Conservation (phyloP, 2,113 vertebrate species). For the Chamaetylas fuelleborni region DNA sequence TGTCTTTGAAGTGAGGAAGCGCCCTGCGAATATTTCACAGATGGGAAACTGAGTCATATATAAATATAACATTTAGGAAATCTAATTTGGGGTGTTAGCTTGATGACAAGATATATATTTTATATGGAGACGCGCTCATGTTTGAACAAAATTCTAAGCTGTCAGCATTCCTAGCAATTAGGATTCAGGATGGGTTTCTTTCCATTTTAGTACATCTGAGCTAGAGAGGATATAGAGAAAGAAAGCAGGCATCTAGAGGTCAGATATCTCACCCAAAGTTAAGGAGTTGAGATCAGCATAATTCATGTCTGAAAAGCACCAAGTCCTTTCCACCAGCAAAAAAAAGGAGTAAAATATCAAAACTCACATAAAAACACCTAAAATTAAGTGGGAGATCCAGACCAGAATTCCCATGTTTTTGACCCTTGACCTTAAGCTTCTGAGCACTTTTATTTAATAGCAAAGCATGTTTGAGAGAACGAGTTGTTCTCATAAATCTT, state of each 20-base stretch:
- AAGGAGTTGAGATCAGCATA: background rate
- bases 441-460: background rate
- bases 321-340: accelerated
- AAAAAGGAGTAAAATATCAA: background rate
- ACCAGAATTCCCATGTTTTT: background rate
- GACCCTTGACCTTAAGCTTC: background rate
- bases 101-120: background rate
- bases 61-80: constrained; percentile 50
- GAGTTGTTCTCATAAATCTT: background rate
- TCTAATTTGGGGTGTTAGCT: constrained; percentile 18
- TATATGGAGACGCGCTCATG: background rate
- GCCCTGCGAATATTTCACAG: constrained; percentile 37
- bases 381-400: background rate
- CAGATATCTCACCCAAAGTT: background rate
- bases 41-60: constrained; percentile 57
- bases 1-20: constrained; percentile 22
- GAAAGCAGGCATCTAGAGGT: background rate
- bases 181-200: background rate
- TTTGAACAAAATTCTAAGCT: background rate
- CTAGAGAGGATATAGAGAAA: background rate
- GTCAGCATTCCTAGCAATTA: background rate
- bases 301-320: background rate
- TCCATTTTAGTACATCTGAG: background rate
- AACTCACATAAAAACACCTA: background rate
- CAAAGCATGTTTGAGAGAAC: background rate